phyloP scores from a whole-genome alignment of 1,140 invertebrate species.

The Orius insidiosus region DNA sequence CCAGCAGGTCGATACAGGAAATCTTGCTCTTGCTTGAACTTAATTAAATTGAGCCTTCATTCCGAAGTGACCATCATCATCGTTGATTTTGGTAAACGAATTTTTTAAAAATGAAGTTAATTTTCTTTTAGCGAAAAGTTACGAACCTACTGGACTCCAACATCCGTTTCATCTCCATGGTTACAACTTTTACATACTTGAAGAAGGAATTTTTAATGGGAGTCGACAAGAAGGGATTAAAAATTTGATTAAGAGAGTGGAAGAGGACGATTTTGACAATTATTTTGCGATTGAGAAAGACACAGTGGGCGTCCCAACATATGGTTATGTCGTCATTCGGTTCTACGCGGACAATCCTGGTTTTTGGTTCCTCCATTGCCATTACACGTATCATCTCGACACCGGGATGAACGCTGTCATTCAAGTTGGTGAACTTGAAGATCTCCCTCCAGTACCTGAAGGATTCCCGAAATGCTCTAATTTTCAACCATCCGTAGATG shows the following conservation, averaged over 20 bases:
- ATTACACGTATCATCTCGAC: conserved; percentile 30
- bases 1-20: not conserved
- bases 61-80: conserved; percentile 17
- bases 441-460: conserved; percentile 27
- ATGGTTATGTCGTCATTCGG: conserved; percentile 46
- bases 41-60: conserved; percentile 13
- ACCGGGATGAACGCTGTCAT: conserved; percentile 32
- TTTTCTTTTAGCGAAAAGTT: not conserved
- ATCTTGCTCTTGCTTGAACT: conserved; percentile 15
- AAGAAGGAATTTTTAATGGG: conserved; percentile 10
- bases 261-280: too few relatives aligned
- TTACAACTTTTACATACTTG: conserved; percentile 54
- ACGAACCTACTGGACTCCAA: conserved; percentile 30
- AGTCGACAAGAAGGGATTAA: not conserved
- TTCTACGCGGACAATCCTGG: conserved; percentile 34
- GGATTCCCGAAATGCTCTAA: conserved; percentile 29
- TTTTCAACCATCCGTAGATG: not conserved
- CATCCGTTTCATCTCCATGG: conserved; percentile 85
- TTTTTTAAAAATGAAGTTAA: not conserved
- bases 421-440: conserved; percentile 27
- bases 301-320: conserved; percentile 73
- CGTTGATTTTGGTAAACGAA: conserved; percentile 16
- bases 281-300: conserved; percentile 42
- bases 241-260: too few relatives aligned
- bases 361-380: conserved; percentile 36